These are phyloP conservation scores for Myotis vivesi DNA, from an alignment of 2,797 vertebrate genomes.

Conservation along the genomic window DNA sequence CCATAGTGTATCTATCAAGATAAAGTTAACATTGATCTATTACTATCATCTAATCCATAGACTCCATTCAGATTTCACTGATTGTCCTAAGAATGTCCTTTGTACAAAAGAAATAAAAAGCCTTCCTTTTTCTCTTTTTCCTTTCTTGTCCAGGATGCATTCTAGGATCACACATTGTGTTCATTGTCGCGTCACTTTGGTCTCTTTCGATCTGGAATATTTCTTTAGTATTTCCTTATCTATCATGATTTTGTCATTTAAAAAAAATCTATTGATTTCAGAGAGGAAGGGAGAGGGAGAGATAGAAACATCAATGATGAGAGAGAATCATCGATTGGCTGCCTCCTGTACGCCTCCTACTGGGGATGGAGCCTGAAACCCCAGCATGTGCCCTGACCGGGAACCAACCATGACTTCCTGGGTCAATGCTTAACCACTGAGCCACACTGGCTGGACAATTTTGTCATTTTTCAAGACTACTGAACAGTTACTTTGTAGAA, in stretches of 20 bases:
- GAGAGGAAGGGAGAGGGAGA: too few relatives aligned
- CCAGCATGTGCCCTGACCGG: too few relatives aligned
- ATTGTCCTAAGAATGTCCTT: background rate
- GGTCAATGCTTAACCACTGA: too few relatives aligned
- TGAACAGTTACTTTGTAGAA: background rate
- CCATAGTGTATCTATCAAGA: background rate
- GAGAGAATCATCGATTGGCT: too few relatives aligned
- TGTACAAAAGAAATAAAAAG: background rate
- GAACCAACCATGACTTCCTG: too few relatives aligned
- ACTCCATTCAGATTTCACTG: background rate
- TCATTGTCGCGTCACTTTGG: background rate
- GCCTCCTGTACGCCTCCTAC: too few relatives aligned
- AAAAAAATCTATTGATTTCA: too few relatives aligned
- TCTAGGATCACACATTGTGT: background rate
- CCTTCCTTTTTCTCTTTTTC: background rate
- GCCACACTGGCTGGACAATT: too few relatives aligned
- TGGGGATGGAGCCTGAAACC: too few relatives aligned
- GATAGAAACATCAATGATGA: too few relatives aligned
- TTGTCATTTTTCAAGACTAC: background rate
- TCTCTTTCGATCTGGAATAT: background rate
- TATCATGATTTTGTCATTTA: background rate
- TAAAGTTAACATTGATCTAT: background rate
- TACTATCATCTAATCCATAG: background rate
- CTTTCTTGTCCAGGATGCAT: background rate
- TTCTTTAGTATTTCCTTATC: background rate